Evolutionary conservation across 2,113 vertebrate species (phyloP).

Genomic region (Gymnogyps californianus): DNA sequence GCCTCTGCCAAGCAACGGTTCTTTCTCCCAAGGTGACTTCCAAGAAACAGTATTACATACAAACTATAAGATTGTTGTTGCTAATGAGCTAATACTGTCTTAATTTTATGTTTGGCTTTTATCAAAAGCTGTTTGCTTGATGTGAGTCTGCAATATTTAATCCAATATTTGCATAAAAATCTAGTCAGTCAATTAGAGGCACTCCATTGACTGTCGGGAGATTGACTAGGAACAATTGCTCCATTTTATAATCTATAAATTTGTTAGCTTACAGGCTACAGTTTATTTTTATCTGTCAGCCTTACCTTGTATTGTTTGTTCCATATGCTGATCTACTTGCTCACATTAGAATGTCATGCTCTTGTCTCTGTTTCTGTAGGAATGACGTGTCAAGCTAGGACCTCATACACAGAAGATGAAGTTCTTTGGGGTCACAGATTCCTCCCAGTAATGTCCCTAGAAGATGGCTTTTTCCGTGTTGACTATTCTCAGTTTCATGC

Average conservation of each 20-base stretch:
- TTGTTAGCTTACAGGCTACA: not conserved
- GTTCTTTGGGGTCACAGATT: constrained; percentile 90
- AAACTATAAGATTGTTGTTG: not conserved
- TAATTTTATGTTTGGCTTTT: not conserved
- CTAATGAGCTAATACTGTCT: not conserved
- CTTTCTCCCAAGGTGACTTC: not conserved
- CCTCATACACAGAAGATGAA: constrained; percentile 89
- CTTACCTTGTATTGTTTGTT: not conserved
- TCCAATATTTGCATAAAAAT: not conserved
- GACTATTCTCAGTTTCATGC: constrained; percentile 91
- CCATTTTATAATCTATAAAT: not conserved
- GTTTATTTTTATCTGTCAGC: not conserved
- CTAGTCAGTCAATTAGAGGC: not conserved
- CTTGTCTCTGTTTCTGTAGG: constrained; percentile 55
- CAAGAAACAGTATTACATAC: not conserved
- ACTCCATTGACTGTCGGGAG: not conserved
- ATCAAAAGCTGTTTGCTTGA: not conserved
- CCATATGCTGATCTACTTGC: not conserved
- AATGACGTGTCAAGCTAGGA: constrained; percentile 89
- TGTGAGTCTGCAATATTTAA: not conserved
- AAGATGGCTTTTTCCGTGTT: constrained; percentile 89
- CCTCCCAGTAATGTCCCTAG: constrained; percentile 88
- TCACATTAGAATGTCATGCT: not conserved
- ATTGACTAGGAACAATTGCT: not conserved
- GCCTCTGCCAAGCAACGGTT: not conserved